Conservation (phyloP, 2,797 vertebrate species). For the Silurus lanzhouensis region DNA sequence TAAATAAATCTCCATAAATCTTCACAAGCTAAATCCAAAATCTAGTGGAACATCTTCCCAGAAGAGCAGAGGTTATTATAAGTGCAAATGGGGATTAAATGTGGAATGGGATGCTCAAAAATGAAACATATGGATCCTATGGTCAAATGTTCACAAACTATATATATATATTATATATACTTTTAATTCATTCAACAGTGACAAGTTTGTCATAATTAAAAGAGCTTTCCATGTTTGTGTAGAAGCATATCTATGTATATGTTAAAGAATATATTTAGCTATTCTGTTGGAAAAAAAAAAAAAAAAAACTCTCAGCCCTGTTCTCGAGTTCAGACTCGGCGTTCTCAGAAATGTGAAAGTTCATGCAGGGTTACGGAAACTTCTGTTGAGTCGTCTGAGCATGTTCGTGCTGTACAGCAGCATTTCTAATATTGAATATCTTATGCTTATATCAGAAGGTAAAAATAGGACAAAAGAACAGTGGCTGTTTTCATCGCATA, state of each 20-base stretch:
- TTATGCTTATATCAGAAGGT: background rate
- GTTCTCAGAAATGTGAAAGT: slow-evolving; percentile 33
- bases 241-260: background rate
- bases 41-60: no score
- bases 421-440: background rate
- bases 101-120: no score
- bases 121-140: no score
- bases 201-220: background rate
- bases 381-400: background rate
- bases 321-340: background rate
- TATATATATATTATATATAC: no score
- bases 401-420: background rate
- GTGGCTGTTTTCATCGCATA: background rate
- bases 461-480: background rate
- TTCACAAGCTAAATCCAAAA: no score
- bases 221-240: background rate
- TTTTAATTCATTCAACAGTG: background rate
- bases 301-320: background rate
- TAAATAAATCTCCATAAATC: no score
- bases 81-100: no score
- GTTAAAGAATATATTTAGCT: background rate
- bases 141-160: no score
- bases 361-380: background rate
- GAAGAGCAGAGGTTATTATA: no score
- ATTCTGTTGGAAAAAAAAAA: background rate